Percentiles rank a stretch among this genome's conserved stretches.
These are phyloP conservation scores for Furnarius figulus DNA, from an alignment of 2,113 vertebrate species.

Conservation along the genomic window DNA sequence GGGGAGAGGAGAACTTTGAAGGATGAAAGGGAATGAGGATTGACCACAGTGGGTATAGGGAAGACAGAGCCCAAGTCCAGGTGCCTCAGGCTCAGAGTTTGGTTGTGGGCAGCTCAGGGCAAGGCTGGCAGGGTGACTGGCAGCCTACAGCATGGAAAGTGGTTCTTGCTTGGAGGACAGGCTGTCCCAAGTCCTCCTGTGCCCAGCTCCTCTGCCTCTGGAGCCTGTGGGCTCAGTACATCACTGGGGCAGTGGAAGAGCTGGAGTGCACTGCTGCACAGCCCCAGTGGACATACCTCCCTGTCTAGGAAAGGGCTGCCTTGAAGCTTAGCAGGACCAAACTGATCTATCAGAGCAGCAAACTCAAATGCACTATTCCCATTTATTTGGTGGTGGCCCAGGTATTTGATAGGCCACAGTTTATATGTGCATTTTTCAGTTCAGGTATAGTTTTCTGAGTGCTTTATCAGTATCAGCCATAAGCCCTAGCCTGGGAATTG, in stretches of 20 bases:
- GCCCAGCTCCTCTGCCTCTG: neutral
- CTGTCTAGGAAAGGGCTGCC: neutral
- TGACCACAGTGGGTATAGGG: neutral
- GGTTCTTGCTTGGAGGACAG: neutral
- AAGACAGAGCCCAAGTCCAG: neutral
- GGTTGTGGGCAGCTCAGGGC: neutral
- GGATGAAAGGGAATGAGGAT: neutral
- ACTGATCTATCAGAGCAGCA: neutral
- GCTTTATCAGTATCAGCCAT: neutral
- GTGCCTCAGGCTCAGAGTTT: neutral
- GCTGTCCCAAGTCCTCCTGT: neutral
- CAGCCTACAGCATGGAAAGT: neutral
- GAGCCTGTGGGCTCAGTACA: neutral
- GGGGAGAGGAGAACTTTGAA: neutral
- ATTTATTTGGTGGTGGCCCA: neutral
- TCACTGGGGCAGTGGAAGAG: neutral
- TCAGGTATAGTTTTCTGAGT: neutral
- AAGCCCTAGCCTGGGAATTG: neutral
- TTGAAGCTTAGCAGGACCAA: neutral
- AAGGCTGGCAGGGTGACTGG: neutral
- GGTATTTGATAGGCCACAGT: neutral
- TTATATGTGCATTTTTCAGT: neutral
- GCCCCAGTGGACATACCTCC: neutral
- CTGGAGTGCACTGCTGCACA: neutral
- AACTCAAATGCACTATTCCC: fast-evolving